Evolutionary conservation across 2,113 vertebrate species (phyloP).

Genomic region (Ophthalmolycus amberensis): DNA sequence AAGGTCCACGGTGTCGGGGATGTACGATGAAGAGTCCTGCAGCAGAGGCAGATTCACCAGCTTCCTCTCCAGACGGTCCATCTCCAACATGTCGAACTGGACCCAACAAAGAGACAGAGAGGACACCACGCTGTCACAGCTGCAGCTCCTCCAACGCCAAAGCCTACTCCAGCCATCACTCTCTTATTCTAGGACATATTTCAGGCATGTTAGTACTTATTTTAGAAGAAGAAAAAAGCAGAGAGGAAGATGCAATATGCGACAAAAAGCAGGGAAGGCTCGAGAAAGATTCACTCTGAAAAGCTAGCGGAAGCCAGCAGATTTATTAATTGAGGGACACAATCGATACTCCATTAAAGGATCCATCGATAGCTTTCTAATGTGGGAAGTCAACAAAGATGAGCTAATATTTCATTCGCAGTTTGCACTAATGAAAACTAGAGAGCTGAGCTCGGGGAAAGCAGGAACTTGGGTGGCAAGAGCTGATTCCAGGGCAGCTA

Average conservation of each 20-base stretch:
- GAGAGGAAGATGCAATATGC: background rate
- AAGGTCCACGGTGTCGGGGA: slow-evolving; percentile 96
- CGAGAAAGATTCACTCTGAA: slow-evolving; percentile 23
- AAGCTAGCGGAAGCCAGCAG: slow-evolving; percentile 15
- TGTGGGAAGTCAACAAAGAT: background rate
- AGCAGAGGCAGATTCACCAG: slow-evolving; percentile 95
- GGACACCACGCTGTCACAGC: background rate
- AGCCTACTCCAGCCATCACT: background rate
- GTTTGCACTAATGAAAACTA: slow-evolving; percentile 8
- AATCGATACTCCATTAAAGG: slow-evolving; percentile 51
- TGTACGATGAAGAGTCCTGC: slow-evolving; percentile 92
- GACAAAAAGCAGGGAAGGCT: slow-evolving; percentile 2
- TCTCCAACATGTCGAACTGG: slow-evolving; percentile 98
- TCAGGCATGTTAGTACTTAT: slow-evolving; percentile 3
- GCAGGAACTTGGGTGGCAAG: background rate
- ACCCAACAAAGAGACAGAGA: slow-evolving; percentile 10
- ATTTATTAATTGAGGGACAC: slow-evolving; percentile 17
- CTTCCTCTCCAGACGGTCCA: slow-evolving; percentile 95
- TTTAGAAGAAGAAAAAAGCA: background rate
- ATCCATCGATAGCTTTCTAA: background rate
- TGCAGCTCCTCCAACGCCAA: background rate
- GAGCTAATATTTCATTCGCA: slow-evolving; percentile 9
- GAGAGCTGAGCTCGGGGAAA: slow-evolving; percentile 2
- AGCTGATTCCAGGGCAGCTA: background rate
- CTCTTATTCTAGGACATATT: background rate